phyloP scores from a whole-genome alignment of 2,113 vertebrate species.

The Hiodon alosoides region DNA sequence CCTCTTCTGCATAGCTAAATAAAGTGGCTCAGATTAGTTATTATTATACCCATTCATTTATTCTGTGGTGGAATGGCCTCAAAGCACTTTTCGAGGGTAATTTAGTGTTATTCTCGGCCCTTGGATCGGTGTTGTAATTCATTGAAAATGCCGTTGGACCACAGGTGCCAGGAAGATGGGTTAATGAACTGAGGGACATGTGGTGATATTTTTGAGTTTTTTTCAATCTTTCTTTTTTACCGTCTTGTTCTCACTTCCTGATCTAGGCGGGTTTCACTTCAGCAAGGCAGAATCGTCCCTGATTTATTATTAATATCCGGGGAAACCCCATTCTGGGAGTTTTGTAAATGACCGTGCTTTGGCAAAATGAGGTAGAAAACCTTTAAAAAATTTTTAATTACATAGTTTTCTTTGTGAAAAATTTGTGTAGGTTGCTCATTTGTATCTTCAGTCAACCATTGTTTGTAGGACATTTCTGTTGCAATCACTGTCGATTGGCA shows the following conservation, averaged over 20 bases:
- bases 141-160: background rate
- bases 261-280: background rate
- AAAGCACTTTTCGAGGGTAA: background rate
- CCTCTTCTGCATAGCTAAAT: slow-evolving; percentile 26
- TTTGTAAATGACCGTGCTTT: background rate
- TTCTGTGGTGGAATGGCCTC: slow-evolving; percentile 30
- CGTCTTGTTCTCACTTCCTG: background rate
- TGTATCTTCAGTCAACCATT: too few relatives aligned
- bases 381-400: too few relatives aligned
- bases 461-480: too few relatives aligned
- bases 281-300: background rate
- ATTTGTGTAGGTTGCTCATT: too few relatives aligned
- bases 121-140: background rate
- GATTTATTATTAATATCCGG: background rate
- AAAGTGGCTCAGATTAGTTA: slow-evolving; percentile 26
- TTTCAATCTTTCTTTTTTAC: background rate
- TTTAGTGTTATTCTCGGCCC: background rate
- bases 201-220: background rate
- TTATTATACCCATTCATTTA: slow-evolving; percentile 35
- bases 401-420: too few relatives aligned
- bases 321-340: background rate
- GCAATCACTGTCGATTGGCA: too few relatives aligned
- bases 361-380: background rate
- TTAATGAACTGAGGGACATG: slow-evolving; percentile 14
- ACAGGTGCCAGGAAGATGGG: background rate